Conservation (phyloP, 2,888 invertebrate species). For the Allophyes oxyacanthae region DNA sequence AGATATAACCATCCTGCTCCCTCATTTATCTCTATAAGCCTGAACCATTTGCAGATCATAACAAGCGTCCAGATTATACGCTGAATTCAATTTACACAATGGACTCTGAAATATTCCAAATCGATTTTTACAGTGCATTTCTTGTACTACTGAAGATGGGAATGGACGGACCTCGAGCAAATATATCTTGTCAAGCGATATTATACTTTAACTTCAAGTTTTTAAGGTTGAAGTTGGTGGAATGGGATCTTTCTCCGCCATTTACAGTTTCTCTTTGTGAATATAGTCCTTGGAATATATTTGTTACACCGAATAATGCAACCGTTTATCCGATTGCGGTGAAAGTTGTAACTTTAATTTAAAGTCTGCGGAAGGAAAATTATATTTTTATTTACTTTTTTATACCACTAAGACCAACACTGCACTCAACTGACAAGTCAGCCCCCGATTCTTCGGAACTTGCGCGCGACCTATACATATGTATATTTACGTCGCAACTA, state of each 20-base stretch:
- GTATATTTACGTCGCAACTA: no score
- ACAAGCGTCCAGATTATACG: neutral
- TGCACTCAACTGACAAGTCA: no score
- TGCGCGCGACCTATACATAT: no score
- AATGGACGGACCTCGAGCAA: slow-evolving; percentile 26
- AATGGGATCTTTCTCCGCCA: slow-evolving; percentile 1
- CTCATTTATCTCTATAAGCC: no score
- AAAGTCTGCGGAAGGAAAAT: slow-evolving; percentile 7
- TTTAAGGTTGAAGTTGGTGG: slow-evolving; percentile 26
- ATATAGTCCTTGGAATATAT: slow-evolving; percentile 38
- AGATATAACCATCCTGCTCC: no score
- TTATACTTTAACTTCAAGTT: slow-evolving; percentile 3
- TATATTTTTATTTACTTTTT: no score
- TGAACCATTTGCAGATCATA: neutral
- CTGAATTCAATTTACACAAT: slow-evolving; percentile 39
- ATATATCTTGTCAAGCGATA: slow-evolving; percentile 18
- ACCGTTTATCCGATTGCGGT: slow-evolving; percentile 14
- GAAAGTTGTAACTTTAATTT: neutral
- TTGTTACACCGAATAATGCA: slow-evolving; percentile 47
- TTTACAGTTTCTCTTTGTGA: slow-evolving; percentile 36
- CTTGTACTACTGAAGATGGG: slow-evolving; percentile 28
- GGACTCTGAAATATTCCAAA: slow-evolving; percentile 24
- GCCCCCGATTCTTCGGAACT: no score
- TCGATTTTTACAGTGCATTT: slow-evolving; percentile 47
- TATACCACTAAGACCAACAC: no score